Evolutionary conservation across 64 coral and sea anemone genomes (phyloP), one percentile per base, ranked within the genome.

Genomic region (Stichodactyla helianthus): DNA sequence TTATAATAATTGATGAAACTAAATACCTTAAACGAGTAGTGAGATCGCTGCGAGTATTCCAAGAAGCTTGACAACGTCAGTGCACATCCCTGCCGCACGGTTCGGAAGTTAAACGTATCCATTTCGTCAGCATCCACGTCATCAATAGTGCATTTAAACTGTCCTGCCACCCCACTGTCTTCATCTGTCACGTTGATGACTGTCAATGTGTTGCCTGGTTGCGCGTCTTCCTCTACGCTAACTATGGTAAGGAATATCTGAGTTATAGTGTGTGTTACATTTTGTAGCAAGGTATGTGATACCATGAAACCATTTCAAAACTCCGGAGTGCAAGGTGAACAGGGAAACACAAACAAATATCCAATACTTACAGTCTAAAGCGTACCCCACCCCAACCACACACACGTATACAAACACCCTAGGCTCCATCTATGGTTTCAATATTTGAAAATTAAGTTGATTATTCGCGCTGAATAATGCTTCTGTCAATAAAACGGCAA

Each of bases 1-100:
- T 5, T 7, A 65, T 22, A 22, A 13, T 81, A 0, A 54, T 22
- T 54, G 10, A 68, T 9, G 51, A 26, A 20, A 85, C 52, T 44
- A 65, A n/a, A 65, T 67, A 89, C 88, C 79, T 89, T 83, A 44
- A 94, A 91, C 6, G 92, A 87, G 77, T 94, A 94, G 5, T 68
- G 63, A 51, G 28, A 87, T 10, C 62, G 35, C 23, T 82, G 31
- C 18, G 77, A 87, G 86, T 87, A 94, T 13, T 94, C 88, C 10
- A 94, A 61, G 83, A 77, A 87, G 22, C 60, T 79, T 31, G 25
- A 51, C 8, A 86, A 62, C 16, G 79, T 77, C 28, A 94, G 51
- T 1, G 88, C 88, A 54, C 92, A 94, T 22, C 92, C 92, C 54
- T 90, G 52, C 28, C 65, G 59, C 4, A 52, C 84, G 18, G 64